Base-by-base conservation (phyloP, 1,140 invertebrate genomes). In the Papilio dardanus region DNA sequence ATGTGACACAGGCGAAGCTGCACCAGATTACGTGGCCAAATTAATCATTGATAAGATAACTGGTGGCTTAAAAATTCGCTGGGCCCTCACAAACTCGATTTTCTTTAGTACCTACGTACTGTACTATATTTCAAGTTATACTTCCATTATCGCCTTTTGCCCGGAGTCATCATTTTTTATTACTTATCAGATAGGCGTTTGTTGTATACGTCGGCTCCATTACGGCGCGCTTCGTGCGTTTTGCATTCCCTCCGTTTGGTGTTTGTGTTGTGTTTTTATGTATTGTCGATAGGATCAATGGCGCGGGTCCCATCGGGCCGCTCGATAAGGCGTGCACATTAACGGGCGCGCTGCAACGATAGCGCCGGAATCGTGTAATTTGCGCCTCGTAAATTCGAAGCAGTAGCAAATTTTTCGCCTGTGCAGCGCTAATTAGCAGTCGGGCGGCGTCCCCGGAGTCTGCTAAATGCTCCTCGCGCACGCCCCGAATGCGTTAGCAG, bases 361-460 rank as follows among this genome's bases (percentile, higher is more conserved):
- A 92, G 88, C 91, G 85, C 80, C 84, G 78, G 85, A 88, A 88
- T 92, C 85, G 86, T 88, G 88, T 91, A 92, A 93, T 93, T 93
- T 93, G 88, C 90, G 87, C 91, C 86, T 93, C 90, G 89, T 91
- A 92, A 93, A 92, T 93, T 92, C 83, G 86, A 87, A 91, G 84
- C 86, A 83, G 87, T 93, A 90, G 90, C 90, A 91, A 92, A 93
- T 92, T 92, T 93, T 93, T 93, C 89, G 88, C 90, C 84, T 91
- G 89, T 88, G 85, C 82, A 83, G 89, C 89, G 88, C 90, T 93
- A 92, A 92, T 93, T 93, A 92, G 89, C 86, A 93, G 87, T 89
- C 89, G 84, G 84, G 84, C 81, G 83, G 84, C 90, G 86, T 90
- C 91, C 92, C 87, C 84, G 79, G 88, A 88, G 89, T 87, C 89